Evolutionary conservation across 92 coral and sea anemone genomes (phyloP), one percentile per base, ranked within the genome.

Genomic region (Muricea muricata): DNA sequence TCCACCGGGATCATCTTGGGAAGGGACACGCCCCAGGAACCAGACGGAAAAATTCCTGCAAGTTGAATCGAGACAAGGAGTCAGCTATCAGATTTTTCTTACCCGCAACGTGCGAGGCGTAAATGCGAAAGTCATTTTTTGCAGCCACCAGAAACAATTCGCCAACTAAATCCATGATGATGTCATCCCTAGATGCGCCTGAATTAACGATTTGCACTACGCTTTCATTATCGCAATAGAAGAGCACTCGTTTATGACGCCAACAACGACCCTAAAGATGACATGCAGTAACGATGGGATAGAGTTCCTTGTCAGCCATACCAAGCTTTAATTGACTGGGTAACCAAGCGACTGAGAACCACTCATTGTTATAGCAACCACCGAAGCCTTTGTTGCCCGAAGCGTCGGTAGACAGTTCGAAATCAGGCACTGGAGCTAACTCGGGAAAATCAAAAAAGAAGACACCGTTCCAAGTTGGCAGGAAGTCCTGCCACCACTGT

Each of bases 1-100:
- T 57, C 71, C 85, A 56, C 46, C 1, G 18, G 88, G 1, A 15
- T 32, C 7, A 65, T 52, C 24, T 69, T 78, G 25, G 91, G 80
- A 11, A 85, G 82, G 26, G 50, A 12, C 31, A 41, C 4, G 87
- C 91, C 0, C 78, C 24, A 0, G 87, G 93, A 0, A 78, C 89
- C 14, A 90, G 82, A 6, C 72, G 40, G 0, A 55, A 65, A 23
- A 90, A 84, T 24, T 77, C 85, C 13, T 26, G n/a, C 40, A 84
- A 80, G 86, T 87, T 85, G 10, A 91, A 87, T 13, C 89, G 87
- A 87, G 89, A 91, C 26, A 87, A 61, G n/a, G n/a, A n/a, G n/a
- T n/a, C n/a, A n/a, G n/a, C n/a, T n/a, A n/a, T n/a, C n/a, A n/a
- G n/a, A n/a, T 91, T 87, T 12, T 31, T 28, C 4, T 81, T 46